A percentile compares a stretch with the other conserved stretches of the same genome.
Evolutionary conservation across 2,888 invertebrate genomes (phyloP).

Genomic region (Capitulum mitella): DNA sequence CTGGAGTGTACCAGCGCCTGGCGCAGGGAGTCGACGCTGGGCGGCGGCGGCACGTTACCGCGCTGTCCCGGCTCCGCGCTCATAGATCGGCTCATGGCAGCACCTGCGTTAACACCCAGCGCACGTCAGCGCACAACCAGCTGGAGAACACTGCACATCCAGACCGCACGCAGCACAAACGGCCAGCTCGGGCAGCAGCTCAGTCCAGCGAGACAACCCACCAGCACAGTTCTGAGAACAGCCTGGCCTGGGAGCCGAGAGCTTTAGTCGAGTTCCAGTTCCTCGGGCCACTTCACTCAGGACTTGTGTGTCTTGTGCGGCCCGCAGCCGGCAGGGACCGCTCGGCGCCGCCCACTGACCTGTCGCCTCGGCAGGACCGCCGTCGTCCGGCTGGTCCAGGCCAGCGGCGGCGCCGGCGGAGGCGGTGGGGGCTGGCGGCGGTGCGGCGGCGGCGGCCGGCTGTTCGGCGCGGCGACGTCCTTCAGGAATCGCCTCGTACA

Average conservation of each 20-base stretch:
- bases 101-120: background rate
- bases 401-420: background rate
- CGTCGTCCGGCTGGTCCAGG: background rate
- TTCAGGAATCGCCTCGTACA: constrained; percentile 24
- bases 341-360: background rate
- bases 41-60: constrained; percentile 46
- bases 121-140: background rate
- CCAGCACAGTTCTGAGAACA: too few species aligned
- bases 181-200: background rate
- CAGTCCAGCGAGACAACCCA: background rate
- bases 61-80: background rate
- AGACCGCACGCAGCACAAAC: background rate
- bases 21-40: constrained; percentile 56
- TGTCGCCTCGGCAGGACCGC: background rate
- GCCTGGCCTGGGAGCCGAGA: too few species aligned
- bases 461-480: background rate
- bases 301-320: too few species aligned
- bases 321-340: background rate
- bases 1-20: constrained; percentile 55
- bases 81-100: background rate
- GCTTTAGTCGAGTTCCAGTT: too few species aligned
- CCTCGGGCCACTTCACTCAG: too few species aligned
- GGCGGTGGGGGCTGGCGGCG: background rate
- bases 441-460: background rate
- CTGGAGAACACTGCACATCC: background rate